Conservation (phyloP, 2,797 vertebrate genomes). For the Heterohyrax brucei region DNA sequence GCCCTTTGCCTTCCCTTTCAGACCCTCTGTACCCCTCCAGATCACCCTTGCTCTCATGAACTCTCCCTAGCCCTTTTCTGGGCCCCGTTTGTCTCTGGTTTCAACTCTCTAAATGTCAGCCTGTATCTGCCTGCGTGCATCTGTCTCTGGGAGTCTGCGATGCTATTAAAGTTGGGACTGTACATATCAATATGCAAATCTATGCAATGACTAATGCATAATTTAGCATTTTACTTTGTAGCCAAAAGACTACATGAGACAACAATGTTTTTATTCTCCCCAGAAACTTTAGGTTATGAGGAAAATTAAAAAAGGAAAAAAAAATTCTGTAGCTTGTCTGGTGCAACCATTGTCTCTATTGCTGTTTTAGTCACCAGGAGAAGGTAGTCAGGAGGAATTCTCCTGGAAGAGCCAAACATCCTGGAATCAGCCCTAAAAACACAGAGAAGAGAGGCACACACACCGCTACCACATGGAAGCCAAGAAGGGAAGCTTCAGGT, state of each 20-base stretch:
- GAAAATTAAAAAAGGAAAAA: background rate
- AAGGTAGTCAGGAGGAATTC: background rate
- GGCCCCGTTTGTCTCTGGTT: constrained; percentile 33
- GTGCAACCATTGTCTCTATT: constrained; percentile 13
- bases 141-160: constrained; percentile 77
- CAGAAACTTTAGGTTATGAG: constrained; percentile 56
- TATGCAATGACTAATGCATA: constrained; percentile 81
- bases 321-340: background rate
- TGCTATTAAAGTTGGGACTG: constrained; percentile 78
- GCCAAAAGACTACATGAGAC: constrained; percentile 73
- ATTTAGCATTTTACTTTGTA: constrained; percentile 81
- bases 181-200: constrained; percentile 84
- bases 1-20: background rate
- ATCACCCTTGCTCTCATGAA: background rate
- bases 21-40: background rate
- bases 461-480: constrained; percentile 71
- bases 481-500: constrained; percentile 63
- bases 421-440: constrained; percentile 54
- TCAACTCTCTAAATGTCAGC: constrained; percentile 73
- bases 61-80: background rate
- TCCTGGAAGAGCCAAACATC: background rate
- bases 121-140: constrained; percentile 38
- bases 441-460: constrained; percentile 65
- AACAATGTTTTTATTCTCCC: constrained; percentile 35
- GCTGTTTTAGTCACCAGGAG: constrained; percentile 38